Conservation (phyloP, 2,888 invertebrate genomes). For the Lymantria dispar region DNA sequence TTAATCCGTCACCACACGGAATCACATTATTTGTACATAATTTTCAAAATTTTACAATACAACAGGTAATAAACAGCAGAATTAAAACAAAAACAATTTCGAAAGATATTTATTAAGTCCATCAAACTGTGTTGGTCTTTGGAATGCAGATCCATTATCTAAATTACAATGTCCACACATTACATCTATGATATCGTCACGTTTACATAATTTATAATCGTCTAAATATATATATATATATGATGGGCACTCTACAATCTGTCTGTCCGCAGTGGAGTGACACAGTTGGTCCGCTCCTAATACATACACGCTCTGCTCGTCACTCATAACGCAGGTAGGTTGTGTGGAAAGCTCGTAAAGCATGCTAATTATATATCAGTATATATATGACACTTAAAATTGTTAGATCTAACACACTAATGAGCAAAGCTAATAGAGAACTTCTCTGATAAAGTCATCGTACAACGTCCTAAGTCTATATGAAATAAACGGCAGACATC, state of each 20-base stretch:
- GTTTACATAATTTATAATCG: slow-evolving; percentile 3
- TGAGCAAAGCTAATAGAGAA: slow-evolving; percentile 50
- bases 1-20: too few species aligned
- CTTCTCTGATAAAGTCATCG: slow-evolving; percentile 26
- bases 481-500: slow-evolving; percentile 50
- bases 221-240: too few species aligned
- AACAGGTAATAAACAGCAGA: neutral
- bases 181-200: slow-evolving; percentile 51
- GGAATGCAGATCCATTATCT: slow-evolving; percentile 76
- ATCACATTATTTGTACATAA: too few species aligned
- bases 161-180: slow-evolving; percentile 56
- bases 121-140: slow-evolving; percentile 77
- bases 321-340: slow-evolving; percentile 27
- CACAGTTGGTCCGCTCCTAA: neutral
- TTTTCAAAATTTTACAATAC: too few species aligned
- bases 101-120: slow-evolving; percentile 68
- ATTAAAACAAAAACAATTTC: slow-evolving; percentile 28
- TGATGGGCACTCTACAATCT: too few species aligned
- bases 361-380: slow-evolving; percentile 59
- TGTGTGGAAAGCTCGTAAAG: slow-evolving; percentile 52
- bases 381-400: slow-evolving; percentile 40
- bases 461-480: slow-evolving; percentile 40
- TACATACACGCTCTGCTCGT: slow-evolving; percentile 9
- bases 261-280: neutral
- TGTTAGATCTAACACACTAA: slow-evolving; percentile 58